Evolutionary conservation across 2,113 vertebrate species (phyloP).

Genomic region (Ploceus nigricollis): DNA sequence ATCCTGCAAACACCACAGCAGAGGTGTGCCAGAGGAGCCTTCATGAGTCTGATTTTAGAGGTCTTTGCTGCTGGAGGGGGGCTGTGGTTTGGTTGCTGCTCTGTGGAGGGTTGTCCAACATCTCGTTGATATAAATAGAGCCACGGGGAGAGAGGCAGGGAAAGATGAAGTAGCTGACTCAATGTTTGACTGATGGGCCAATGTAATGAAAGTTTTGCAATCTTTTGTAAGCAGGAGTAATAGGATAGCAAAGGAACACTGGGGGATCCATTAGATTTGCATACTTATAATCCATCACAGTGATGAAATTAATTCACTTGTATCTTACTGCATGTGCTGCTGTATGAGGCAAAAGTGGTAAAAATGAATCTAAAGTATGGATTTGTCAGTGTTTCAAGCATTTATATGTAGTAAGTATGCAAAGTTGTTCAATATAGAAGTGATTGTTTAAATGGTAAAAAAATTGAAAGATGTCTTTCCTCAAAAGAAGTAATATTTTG

Average conservation of each 20-base stretch:
- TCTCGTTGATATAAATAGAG: not conserved
- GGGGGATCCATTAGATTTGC: slow-evolving; percentile 44
- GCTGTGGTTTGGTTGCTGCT: not conserved
- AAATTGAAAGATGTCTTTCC: not conserved
- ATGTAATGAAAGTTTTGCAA: slow-evolving; percentile 34
- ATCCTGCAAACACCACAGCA: not conserved
- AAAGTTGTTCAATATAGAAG: not conserved
- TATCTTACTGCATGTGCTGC: not conserved
- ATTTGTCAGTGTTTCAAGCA: not conserved
- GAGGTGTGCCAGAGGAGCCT: not conserved
- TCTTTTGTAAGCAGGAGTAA: slow-evolving; percentile 27
- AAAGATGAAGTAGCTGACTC: slow-evolving; percentile 17
- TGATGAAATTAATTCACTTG: slow-evolving; percentile 34
- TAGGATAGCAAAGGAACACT: slow-evolving; percentile 15
- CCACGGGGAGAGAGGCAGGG: not conserved
- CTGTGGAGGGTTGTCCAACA: not conserved
- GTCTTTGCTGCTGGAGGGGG: not conserved
- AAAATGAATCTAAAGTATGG: not conserved
- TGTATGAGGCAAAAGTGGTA: not conserved
- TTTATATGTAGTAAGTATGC: not conserved
- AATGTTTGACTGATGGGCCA: slow-evolving; percentile 15
- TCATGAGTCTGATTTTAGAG: not conserved
- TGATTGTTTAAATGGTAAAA: not conserved
- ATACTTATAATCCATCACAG: slow-evolving; percentile 32
- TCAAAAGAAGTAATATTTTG: not conserved